Percentiles rank a stretch among this genome's conserved stretches.
These are phyloP conservation scores for Andrena haemorrhoa DNA, from an alignment of 2,888 invertebrate genomes.

Conservation along the genomic window DNA sequence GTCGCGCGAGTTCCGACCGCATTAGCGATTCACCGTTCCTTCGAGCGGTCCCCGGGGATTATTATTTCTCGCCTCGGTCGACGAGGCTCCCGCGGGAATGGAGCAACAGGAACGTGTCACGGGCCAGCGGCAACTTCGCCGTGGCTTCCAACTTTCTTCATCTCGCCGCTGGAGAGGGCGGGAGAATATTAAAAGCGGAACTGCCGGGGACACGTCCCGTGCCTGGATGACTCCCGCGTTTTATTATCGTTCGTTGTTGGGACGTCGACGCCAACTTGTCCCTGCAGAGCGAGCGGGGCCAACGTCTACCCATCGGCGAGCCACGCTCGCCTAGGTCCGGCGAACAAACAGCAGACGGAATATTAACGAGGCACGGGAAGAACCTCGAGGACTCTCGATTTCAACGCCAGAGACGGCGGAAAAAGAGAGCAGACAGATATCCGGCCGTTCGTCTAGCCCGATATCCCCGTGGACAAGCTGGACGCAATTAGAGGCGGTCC, in stretches of 20 bases:
- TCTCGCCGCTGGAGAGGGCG: not conserved
- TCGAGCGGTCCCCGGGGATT: constrained; percentile 29
- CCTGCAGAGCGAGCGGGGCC: not conserved
- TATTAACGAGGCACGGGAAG: not conserved
- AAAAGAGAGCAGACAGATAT: not conserved
- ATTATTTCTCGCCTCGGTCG: constrained; percentile 38
- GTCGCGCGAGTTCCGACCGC: not conserved
- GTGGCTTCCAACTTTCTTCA: constrained; percentile 37
- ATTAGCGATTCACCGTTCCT: constrained; percentile 19
- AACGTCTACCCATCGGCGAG: not conserved
- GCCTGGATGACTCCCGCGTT: not conserved
- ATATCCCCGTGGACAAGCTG: not conserved
- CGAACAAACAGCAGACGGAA: not conserved
- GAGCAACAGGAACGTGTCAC: constrained; percentile 41
- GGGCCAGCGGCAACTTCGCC: constrained; percentile 23
- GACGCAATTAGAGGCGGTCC: constrained; percentile 27
- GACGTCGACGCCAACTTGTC: too few relatives aligned
- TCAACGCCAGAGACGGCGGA: not conserved
- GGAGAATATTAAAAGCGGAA: constrained; percentile 31
- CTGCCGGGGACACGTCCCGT: not conserved
- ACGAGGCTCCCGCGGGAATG: constrained; percentile 22
- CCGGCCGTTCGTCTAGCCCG: not conserved
- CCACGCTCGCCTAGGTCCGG: not conserved
- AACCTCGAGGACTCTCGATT: constrained; percentile 2
- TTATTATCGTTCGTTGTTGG: not conserved